Base-by-base conservation (phyloP, 2,888 invertebrate species). In the Micropterix aruncella region DNA sequence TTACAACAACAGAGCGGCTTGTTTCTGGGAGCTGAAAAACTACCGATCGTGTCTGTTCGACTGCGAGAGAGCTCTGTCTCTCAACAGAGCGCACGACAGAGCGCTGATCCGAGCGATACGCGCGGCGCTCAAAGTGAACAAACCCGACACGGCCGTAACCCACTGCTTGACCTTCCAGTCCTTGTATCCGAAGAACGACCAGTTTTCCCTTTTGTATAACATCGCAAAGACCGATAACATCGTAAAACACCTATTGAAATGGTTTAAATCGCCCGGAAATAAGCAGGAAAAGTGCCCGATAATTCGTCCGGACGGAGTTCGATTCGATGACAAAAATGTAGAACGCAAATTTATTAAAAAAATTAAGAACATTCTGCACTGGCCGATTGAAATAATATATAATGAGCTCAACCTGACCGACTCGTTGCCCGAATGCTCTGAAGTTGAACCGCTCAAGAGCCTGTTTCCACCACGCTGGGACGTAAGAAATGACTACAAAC, bases 1-100 rank as follows among this genome's bases (percentile, higher is more conserved):
- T 12, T 86, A 90, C 56, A 91, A 92, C 55, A 99, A 99, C 59
- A 74, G 97, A 48, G 87, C 95, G 2, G 92, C 95, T 0, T 77
- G 91, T 0, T 85, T 96, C 55, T 93, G 75, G 59, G 80, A 85
- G 58, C 60, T 96, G 19, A 79, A 89, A 62, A 91, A 89, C 60
- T 85, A 79, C 61, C 69, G 87, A 52, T 88, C 90, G 2, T 72
- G 88, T 7, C 65, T 93, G 14, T 71, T 67, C 48, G 96, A 96
- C 60, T 86, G 89, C 50, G 77, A 86, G 56, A 68, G 73, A 54
- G 91, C 94, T 0, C 56, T 93, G 16, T 75, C 78, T 55, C 72
- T 84, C 39, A 83, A 88, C 52, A 75, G 83, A 0, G 68, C 79
- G 48, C 90, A 95, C 60, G 59, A 68, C 1, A 94, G 96, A 68